These are phyloP conservation scores for Syngnathus typhle DNA, from an alignment of 2,113 vertebrate species.

Conservation along the genomic window DNA sequence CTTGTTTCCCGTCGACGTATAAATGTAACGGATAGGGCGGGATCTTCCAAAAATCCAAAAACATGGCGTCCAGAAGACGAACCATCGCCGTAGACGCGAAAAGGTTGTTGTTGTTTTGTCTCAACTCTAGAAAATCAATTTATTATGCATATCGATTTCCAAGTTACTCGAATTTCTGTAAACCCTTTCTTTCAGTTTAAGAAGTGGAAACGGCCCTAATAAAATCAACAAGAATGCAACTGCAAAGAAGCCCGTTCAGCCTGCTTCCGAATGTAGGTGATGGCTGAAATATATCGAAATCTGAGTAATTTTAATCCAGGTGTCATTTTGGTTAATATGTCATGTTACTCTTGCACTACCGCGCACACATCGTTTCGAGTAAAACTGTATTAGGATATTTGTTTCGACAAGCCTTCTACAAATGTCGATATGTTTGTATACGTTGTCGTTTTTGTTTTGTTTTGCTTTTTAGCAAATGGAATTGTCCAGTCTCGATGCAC, in stretches of 20 bases:
- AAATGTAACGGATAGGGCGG: constrained; percentile 25
- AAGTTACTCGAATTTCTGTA: neutral
- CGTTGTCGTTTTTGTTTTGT: neutral
- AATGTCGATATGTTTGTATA: neutral
- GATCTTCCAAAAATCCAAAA: constrained; percentile 28
- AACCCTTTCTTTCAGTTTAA: constrained; percentile 31
- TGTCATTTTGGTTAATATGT: neutral
- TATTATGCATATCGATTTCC: neutral
- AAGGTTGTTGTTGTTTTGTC: constrained; percentile 30
- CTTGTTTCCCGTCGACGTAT: constrained; percentile 24
- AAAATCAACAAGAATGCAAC: constrained; percentile 47
- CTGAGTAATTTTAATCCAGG: neutral
- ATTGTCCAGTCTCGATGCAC: neutral
- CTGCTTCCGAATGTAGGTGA: constrained; percentile 47
- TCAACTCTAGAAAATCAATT: neutral
- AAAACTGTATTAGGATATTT: neutral
- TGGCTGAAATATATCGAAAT: neutral
- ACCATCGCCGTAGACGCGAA: constrained; percentile 17
- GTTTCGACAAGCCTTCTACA: neutral
- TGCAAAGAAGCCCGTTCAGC: constrained; percentile 26
- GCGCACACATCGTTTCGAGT: neutral
- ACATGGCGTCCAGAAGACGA: constrained; percentile 61
- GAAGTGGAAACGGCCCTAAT: constrained; percentile 24
- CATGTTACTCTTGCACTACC: neutral
- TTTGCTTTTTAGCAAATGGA: neutral